A percentile compares a stretch with the other conserved stretches of the same genome.
Conservation (phyloP, 1,140 invertebrate genomes). For the Glossosoma conforme region DNA sequence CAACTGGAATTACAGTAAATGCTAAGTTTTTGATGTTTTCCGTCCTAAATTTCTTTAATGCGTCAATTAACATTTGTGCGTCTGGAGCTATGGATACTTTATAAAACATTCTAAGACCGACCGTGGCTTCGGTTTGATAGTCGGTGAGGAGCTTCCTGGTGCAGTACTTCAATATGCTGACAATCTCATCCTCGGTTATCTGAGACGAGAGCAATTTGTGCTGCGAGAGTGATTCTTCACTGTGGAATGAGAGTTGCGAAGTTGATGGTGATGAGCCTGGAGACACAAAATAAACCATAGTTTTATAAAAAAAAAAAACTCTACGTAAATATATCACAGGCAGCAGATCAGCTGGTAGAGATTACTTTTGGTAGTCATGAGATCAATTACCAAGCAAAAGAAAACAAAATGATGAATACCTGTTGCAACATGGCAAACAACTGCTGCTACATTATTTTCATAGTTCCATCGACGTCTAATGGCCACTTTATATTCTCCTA, state of each 20-base stretch:
- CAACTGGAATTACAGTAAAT: constrained; percentile 70
- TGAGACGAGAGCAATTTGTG: constrained; percentile 48
- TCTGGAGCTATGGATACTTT: constrained; percentile 57
- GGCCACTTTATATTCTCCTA: constrained; percentile 73
- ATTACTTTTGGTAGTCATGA: too few relatives aligned
- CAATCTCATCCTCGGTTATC: constrained; percentile 56
- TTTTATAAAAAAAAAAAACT: too few relatives aligned
- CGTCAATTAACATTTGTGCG: constrained; percentile 50
- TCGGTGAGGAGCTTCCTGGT: constrained; percentile 67
- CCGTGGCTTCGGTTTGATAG: constrained; percentile 57
- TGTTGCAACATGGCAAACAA: constrained; percentile 75
- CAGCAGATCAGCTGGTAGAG: too few relatives aligned
- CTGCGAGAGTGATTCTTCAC: constrained; percentile 51
- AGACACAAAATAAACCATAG: too few relatives aligned
- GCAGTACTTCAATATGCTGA: constrained; percentile 66
- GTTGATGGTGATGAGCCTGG: constrained; percentile 60
- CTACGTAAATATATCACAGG: too few relatives aligned
- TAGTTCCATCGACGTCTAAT: constrained; percentile 81
- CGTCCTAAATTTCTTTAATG: constrained; percentile 50
- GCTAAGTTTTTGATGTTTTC: constrained; percentile 52
- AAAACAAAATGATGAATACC: too few relatives aligned
- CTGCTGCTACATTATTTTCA: constrained; percentile 78
- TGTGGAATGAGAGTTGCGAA: constrained; percentile 55
- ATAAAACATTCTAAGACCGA: constrained; percentile 70
- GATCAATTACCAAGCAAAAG: too few relatives aligned